Evolutionary conservation across 1,140 invertebrate species (phyloP).

Genomic region (Hylaeus volcanicus): DNA sequence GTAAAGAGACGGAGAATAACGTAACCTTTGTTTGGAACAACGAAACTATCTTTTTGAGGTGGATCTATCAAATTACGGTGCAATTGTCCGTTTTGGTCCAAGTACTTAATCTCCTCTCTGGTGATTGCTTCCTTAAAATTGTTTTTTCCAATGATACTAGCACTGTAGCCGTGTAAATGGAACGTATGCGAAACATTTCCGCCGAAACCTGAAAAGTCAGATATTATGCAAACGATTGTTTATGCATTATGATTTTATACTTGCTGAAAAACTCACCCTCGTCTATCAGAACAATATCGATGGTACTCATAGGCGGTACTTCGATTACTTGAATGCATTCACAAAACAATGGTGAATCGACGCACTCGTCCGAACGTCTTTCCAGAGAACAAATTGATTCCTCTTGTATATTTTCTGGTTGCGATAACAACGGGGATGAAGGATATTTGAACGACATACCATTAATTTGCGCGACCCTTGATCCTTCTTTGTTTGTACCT

Average conservation of each 20-base stretch:
- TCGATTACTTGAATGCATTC: constrained; percentile 67
- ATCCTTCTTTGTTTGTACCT: constrained; percentile 41
- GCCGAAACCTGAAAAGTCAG: constrained; percentile 58
- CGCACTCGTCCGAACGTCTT: constrained; percentile 53
- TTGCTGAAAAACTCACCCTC: constrained; percentile 54
- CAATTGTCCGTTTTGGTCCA: constrained; percentile 75
- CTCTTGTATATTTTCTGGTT: constrained; percentile 57
- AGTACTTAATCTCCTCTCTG: constrained; percentile 55
- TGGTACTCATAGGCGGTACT: constrained; percentile 46
- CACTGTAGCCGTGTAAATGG: constrained; percentile 67
- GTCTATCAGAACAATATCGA: constrained; percentile 67
- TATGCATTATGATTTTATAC: neutral
- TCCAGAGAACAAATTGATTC: constrained; percentile 63
- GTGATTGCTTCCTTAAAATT: constrained; percentile 60
- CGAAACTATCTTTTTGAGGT: constrained; percentile 67
- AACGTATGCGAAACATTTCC: constrained; percentile 64
- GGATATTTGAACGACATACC: constrained; percentile 71
- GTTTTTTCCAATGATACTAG: constrained; percentile 50
- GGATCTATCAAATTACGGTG: constrained; percentile 72
- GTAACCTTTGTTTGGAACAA: constrained; percentile 70
- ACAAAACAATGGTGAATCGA: constrained; percentile 62
- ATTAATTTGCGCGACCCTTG: constrained; percentile 64
- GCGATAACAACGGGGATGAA: constrained; percentile 67
- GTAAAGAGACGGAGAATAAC: constrained; percentile 66
- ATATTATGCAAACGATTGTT: neutral